These are phyloP conservation scores for Peribatodes rhomboidaria DNA, from an alignment of 2,888 invertebrate genomes.

Conservation along the genomic window DNA sequence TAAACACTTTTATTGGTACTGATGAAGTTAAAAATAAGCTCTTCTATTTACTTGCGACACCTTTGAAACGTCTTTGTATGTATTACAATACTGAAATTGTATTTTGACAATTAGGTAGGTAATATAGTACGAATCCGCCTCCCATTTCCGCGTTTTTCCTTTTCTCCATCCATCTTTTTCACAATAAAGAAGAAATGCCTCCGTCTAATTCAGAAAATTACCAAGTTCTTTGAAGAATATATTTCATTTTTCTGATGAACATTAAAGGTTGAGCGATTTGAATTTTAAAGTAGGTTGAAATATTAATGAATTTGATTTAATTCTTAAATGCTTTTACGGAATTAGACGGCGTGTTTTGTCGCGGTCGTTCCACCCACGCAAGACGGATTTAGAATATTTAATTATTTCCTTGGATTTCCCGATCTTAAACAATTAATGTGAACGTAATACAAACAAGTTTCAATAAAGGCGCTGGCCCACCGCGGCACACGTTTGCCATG, in stretches of 20 bases:
- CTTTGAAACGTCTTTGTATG: no score
- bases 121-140: background rate
- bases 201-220: conserved; percentile 22
- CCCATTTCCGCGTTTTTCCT: conserved; percentile 10
- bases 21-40: background rate
- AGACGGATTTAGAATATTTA: conserved; percentile 8
- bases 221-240: conserved; percentile 27
- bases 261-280: conserved; percentile 33
- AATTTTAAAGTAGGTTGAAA: conserved; percentile 27
- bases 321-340: conserved; percentile 21
- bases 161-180: background rate
- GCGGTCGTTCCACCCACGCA: conserved; percentile 21
- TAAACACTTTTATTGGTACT: no score
- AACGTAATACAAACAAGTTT: background rate
- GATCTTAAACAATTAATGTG: conserved; percentile 1
- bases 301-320: conserved; percentile 28
- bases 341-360: conserved; percentile 14
- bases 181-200: conserved; percentile 12
- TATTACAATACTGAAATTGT: background rate
- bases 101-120: background rate
- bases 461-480: no score
- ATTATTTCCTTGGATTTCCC: background rate
- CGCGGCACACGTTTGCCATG: no score
- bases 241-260: conserved; percentile 32
- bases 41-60: no score